These are phyloP conservation scores for Rapana venosa DNA, from an alignment of 2,888 invertebrate genomes.

Conservation along the genomic window DNA sequence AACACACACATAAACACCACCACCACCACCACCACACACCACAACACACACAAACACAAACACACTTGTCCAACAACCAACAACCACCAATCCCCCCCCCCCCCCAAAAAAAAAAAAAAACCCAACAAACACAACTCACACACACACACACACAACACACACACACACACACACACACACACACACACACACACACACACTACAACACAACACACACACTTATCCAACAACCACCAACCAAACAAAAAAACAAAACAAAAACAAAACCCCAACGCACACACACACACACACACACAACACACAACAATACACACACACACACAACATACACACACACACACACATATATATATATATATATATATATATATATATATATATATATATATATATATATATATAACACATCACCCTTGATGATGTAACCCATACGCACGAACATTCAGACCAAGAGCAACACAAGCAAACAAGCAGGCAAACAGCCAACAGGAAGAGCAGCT, in stretches of 20 bases:
- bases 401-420: neutral
- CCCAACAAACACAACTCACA: neutral
- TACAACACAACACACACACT: neutral
- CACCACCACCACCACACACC: neutral
- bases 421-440: too few relatives aligned
- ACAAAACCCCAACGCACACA: neutral
- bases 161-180: neutral
- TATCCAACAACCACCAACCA: neutral
- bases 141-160: neutral
- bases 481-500: too few relatives aligned
- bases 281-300: too few relatives aligned
- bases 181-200: neutral
- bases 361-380: too few relatives aligned
- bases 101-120: neutral
- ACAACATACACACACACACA: too few relatives aligned
- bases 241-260: too few relatives aligned
- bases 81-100: neutral
- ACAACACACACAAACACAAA: neutral
- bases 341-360: too few relatives aligned
- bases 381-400: too few relatives aligned
- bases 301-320: too few relatives aligned
- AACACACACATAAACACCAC: neutral
- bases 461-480: too few relatives aligned
- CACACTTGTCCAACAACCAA: neutral
- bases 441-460: too few relatives aligned